A percentile compares a stretch with the other conserved stretches of the same genome.
Evolutionary conservation across 2,797 vertebrate species (phyloP).

Genomic region (Gymnocypris eckloni): DNA sequence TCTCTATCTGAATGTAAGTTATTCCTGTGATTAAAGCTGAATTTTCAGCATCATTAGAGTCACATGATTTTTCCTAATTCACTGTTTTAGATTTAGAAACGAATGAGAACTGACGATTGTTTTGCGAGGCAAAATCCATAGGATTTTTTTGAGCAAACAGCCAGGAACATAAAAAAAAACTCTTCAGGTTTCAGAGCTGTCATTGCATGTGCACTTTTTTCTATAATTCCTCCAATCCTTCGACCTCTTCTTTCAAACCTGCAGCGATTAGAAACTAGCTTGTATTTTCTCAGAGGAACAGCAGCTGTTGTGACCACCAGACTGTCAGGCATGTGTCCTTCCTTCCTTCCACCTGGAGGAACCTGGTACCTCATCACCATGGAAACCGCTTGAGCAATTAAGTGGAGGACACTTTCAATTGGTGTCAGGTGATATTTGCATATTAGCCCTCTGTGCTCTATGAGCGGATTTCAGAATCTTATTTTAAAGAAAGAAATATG

Average conservation of each 20-base stretch:
- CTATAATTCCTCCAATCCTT: neutral
- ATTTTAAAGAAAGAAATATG: neutral
- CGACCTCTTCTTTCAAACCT: neutral
- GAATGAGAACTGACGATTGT: neutral
- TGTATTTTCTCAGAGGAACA: neutral
- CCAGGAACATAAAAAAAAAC: neutral
- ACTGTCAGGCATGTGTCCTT: neutral
- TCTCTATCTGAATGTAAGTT: neutral
- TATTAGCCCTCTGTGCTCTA: neutral
- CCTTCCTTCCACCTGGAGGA: constrained; percentile 17
- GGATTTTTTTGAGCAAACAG: neutral
- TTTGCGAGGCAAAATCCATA: neutral
- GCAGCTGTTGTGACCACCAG: neutral
- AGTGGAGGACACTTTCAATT: neutral
- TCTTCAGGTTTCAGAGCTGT: neutral
- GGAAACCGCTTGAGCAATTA: neutral
- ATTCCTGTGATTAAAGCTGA: neutral
- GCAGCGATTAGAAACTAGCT: neutral
- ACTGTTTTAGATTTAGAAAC: neutral
- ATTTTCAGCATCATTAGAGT: neutral
- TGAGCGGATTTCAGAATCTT: neutral
- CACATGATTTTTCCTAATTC: too few relatives aligned
- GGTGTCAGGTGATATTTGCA: neutral
- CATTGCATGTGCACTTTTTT: neutral
- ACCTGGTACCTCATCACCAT: constrained; percentile 1